A percentile compares a stretch with the other conserved stretches of the same genome.
These are phyloP conservation scores for Chiridota heheva DNA, from an alignment of 35 echinoderm and acorn worm genomes.

Conservation along the genomic window DNA sequence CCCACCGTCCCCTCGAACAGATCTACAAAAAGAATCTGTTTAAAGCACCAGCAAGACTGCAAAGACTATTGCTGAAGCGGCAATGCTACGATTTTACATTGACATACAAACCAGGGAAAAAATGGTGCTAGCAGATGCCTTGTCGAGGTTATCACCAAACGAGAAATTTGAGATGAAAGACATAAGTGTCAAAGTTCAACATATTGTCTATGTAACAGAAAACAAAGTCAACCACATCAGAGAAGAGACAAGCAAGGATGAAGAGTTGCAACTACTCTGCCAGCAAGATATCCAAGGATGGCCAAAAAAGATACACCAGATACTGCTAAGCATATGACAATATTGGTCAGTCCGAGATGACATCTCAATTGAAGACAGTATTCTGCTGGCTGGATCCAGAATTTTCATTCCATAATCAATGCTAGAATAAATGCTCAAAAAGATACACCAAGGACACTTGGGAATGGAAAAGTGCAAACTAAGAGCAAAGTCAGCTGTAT, in stretches of 20 bases:
- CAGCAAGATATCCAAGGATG: conserved; percentile 1
- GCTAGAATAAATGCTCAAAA: too few species aligned
- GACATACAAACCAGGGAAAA: conserved; percentile 1
- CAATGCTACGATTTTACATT: conserved; percentile 28
- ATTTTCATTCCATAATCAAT: not conserved
- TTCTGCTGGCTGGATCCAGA: conserved; percentile 6
- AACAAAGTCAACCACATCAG: not conserved
- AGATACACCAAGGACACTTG: conserved; percentile 38
- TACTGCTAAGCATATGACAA: too few species aligned
- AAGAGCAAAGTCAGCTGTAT: conserved; percentile 44
- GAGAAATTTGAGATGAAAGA: conserved; percentile 6
- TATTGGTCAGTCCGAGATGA: conserved; percentile 7
- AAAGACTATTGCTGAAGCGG: too few species aligned
- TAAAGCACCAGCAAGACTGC: conserved; percentile 10
- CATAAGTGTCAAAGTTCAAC: conserved; percentile 4
- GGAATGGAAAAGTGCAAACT: conserved; percentile 43
- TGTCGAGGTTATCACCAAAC: not conserved
- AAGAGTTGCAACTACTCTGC: not conserved
- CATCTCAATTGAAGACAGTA: not conserved
- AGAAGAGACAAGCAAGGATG: not conserved
- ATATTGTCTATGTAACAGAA: conserved; percentile 3
- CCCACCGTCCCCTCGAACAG: conserved; percentile 50
- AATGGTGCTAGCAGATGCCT: not conserved
- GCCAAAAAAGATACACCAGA: not conserved
- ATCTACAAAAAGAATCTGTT: conserved; percentile 29